These are phyloP conservation scores for Heliconius hermathena DNA, from an alignment of 1,140 invertebrate genomes.

Conservation along the genomic window DNA sequence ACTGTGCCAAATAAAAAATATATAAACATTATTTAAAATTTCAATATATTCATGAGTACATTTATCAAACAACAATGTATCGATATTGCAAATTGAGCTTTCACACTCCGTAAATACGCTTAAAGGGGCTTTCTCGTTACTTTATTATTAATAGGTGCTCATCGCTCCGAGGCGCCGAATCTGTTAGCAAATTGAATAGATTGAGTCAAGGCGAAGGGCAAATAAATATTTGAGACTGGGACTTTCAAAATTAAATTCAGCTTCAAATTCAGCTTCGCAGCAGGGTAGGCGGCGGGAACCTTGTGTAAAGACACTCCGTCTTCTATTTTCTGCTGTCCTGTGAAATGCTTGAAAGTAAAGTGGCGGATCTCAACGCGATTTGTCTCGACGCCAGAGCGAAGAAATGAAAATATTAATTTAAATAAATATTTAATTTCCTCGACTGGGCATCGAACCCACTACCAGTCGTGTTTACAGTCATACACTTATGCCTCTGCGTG, in stretches of 20 bases:
- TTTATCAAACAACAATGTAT: conserved; percentile 7
- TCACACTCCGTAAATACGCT: conserved; percentile 5
- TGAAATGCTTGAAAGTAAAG: too few species aligned
- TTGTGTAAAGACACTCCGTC: too few species aligned
- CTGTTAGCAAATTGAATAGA: conserved; percentile 6
- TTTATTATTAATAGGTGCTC: conserved; percentile 27
- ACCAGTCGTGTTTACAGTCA: too few species aligned
- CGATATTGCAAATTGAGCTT: conserved; percentile 3
- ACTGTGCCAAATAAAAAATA: not conserved
- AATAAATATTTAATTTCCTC: too few species aligned
- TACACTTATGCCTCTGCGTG: too few species aligned
- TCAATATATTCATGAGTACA: not conserved
- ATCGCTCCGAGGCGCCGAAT: conserved; percentile 12
- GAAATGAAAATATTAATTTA: too few species aligned
- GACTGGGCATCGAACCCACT: too few species aligned
- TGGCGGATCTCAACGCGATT: too few species aligned
- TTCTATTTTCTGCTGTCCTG: too few species aligned
- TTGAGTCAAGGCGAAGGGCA: not conserved
- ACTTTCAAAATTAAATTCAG: not conserved
- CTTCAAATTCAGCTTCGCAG: too few species aligned
- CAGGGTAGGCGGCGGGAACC: too few species aligned
- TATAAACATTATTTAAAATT: not conserved
- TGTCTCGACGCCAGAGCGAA: too few species aligned
- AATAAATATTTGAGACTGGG: conserved; percentile 9
- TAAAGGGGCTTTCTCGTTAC: conserved; percentile 21